Evolutionary conservation across 2,888 invertebrate species (phyloP), one percentile per base, ranked within the genome.

Genomic region (Agrochola circellaris): DNA sequence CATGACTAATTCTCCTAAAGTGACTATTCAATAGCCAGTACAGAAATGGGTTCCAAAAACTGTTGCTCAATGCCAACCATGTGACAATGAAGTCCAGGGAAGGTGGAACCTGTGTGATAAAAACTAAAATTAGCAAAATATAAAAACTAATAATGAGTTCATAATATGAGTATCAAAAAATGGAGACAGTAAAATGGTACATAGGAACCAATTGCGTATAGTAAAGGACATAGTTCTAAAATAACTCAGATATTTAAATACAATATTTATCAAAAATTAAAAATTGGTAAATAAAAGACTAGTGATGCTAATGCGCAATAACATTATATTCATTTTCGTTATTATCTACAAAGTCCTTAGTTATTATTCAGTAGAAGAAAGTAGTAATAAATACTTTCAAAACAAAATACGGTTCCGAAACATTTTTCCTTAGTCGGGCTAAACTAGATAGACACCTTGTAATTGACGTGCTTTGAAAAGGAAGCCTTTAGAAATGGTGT

Each of bases 31-130:
- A 97, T 66, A 98, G 97, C 98, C 98, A 98, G 94, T 98, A 99
- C 78, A 99, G 97, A 92, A 99, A 98, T 2, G 98, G 98, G 94
- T 99, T 98, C 98, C 98, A 98, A 93, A 99, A 98, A 93, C 98
- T 98, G 96, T 98, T 98, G 93, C 98, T 98, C 75, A 98, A 96
- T 7, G 98, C 98, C 88, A 98, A 95, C 98, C 98, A 99, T 71
- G 98, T 98, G 79, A 98, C 98, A 77, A 98, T 96, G 93, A 99
- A 99, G 93, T 99, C 98, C 89, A 99, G 95, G 82, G 98, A 97
- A 56, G 98, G 98, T 3, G 98, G 98, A 80, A 98, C 98, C 97
- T 98, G 94, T 2, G 51, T n/a, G 6, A 73, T 45, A 79, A 54
- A 82, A 61, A 56, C 23, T 1, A 0, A 15, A 48, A 26, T 62